Base-by-base conservation (phyloP, 2,888 invertebrate genomes). In the Watsonalla cultraria region DNA sequence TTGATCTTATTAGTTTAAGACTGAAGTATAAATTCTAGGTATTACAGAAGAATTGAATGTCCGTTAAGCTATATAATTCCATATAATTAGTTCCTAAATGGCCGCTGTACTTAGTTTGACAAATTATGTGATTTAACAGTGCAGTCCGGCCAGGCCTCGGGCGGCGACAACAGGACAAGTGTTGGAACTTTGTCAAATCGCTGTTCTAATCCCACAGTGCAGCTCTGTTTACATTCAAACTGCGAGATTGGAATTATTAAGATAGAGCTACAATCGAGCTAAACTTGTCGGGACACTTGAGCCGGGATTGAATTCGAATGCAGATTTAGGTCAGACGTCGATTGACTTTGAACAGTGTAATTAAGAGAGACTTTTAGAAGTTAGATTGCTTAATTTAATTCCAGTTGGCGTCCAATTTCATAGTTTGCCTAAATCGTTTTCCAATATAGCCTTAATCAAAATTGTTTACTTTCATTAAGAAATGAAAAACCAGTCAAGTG, bases 291-390 rank as follows among this genome's bases (percentile, higher is more conserved):
- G 74, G 74, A 72, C 73, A 79, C 69, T 78, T 74, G 76, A 80
- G 76, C 70, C 68, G 68, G 71, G 68, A 73, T 71, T 76, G 80
- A 70, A 86, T 87, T 88, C 85, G 80, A 79, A 85, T 88, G 84
- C 79, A 88, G 81, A 89, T 88, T 82, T 82, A 79, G 87, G 88
- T 86, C 86, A 82, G 80, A 73, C 78, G 73, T 77, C 82, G 80
- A 85, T 87, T 83, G 83, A 80, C 70, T 84, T 76, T 71, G 75
- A 83, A 84, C 80, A 82, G 71, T 80, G 77, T 82, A 82, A 86
- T 87, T 84, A 81, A 78, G 67, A 70, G 68, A 70, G 71, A 76
- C 78, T 81, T 77, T 74, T 74, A 67, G 62, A 79, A 84, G 74
- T 80, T 78, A 69, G 72, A 79, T 82, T 77, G 74, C 67, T 79